Base-by-base conservation (phyloP, 2,888 invertebrate species). In the Phortica magna region DNA sequence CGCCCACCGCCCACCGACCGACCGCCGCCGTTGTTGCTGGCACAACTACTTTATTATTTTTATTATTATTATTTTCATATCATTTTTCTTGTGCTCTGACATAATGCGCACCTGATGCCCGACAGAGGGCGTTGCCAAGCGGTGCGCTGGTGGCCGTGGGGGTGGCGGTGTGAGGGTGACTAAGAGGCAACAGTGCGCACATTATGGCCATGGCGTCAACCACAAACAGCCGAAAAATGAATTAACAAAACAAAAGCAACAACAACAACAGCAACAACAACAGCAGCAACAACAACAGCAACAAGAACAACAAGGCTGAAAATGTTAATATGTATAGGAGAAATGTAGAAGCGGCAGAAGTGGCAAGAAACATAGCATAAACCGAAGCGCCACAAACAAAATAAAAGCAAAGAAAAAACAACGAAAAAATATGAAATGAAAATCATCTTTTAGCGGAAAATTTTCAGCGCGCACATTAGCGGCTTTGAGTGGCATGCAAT, bases 51-150 rank as follows among this genome's bases (percentile, higher is more conserved):
- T 73, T 77, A 76, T 76, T 77, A 76, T 73, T 78, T 75, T 75
- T 68, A 41, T 17, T 74, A 53, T 48, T 67, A 73, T 78, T 77
- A 77, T 78, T 76, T 77, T 70, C 67, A 76, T 78, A 87, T 84
- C 79, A 81, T 83, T 81, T 83, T 87, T 85, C 79, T 78, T 78
- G 78, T 78, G 80, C 7, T 64, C 74, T 82, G 87, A 83, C 85
- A 85, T 87, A 85, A 87, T 83, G 84, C 79, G 82, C 84, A 84
- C 84, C 84, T 87, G 87, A 85, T 85, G 84, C 83, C 83, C 42
- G 76, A 43, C 6, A 43, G 10, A 43, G 43, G 6, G 43, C 6
- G 7, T 48, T 9, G 14, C 48, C 0, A 48, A 7, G 48, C 5
- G 10, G 48, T 1, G 5, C 2, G 48, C 48, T 3, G 7, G 31